Evolutionary conservation across 2,888 invertebrate genomes (phyloP).

Genomic region (Gerris lacustris): DNA sequence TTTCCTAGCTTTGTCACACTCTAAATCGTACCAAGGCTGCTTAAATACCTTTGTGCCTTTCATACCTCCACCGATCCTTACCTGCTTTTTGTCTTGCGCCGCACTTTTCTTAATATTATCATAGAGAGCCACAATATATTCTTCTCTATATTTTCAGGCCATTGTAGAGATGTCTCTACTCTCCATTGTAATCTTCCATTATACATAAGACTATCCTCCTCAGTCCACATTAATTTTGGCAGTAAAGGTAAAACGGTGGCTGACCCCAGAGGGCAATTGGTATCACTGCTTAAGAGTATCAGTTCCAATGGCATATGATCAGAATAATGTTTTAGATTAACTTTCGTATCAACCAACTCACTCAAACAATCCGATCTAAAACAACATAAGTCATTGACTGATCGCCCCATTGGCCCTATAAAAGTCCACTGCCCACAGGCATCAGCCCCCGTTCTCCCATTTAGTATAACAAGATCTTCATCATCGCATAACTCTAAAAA

Average conservation of each 20-base stretch:
- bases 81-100: neutral
- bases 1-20: neutral
- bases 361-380: neutral
- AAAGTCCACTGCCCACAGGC: slow-evolving; percentile 8
- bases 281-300: neutral
- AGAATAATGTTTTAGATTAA: slow-evolving; percentile 8
- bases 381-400: slow-evolving; percentile 10
- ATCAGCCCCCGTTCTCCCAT: slow-evolving; percentile 10
- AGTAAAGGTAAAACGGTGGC: neutral
- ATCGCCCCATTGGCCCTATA: slow-evolving; percentile 7
- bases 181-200: neutral
- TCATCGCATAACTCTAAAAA: slow-evolving; percentile 10
- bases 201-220: neutral
- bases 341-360: neutral
- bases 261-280: neutral
- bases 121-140: neutral
- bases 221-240: neutral
- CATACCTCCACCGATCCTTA: neutral
- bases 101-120: neutral
- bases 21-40: neutral
- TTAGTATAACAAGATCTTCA: slow-evolving; percentile 12
- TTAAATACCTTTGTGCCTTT: neutral
- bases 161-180: neutral
- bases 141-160: neutral
- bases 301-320: slow-evolving; percentile 14